Percentiles rank a stretch among this genome's conserved stretches.
Conservation (phyloP, 2,113 vertebrate genomes). For the Ursus arctos region DNA sequence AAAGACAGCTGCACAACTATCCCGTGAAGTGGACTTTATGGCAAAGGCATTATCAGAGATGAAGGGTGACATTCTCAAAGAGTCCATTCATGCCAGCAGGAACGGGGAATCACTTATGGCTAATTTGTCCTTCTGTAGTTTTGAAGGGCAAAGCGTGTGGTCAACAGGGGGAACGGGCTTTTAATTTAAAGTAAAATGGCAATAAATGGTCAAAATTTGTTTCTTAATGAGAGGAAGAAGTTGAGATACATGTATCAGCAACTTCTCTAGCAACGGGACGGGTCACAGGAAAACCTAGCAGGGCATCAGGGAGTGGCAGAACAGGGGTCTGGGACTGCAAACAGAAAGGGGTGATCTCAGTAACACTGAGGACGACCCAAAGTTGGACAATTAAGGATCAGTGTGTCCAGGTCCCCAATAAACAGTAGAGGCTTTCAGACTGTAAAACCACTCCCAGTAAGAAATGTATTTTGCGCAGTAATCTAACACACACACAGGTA, state of each 20-base stretch:
- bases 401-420: fast-evolving
- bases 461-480: neutral
- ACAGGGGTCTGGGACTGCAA: neutral
- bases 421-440: neutral
- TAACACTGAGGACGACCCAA: too few species aligned
- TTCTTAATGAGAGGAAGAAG: neutral
- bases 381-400: fast-evolving
- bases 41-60: too few species aligned
- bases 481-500: neutral
- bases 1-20: fast-evolving
- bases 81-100: neutral
- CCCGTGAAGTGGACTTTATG: neutral
- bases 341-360: too few species aligned
- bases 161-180: neutral
- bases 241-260: neutral
- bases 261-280: neutral
- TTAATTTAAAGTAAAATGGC: neutral
- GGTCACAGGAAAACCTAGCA: too few species aligned
- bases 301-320: neutral
- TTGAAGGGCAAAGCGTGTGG: neutral
- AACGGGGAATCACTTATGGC: fast-evolving
- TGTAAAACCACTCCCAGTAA: neutral
- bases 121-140: neutral
- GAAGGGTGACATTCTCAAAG: too few species aligned
- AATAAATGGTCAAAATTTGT: neutral